These are phyloP conservation scores for Cantharis rufa DNA, from an alignment of 2,888 invertebrate genomes.

Conservation along the genomic window DNA sequence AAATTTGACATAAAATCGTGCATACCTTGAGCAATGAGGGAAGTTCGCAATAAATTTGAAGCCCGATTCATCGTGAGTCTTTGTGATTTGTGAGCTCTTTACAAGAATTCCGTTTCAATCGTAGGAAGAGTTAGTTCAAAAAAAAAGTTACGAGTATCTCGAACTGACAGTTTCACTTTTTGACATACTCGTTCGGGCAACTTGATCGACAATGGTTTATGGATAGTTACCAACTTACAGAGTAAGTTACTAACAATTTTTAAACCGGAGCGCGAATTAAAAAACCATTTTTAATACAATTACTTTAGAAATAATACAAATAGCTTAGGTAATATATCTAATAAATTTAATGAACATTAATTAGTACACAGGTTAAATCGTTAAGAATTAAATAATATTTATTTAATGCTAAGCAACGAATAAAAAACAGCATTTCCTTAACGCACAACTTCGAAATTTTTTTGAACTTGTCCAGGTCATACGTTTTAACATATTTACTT, in stretches of 20 bases:
- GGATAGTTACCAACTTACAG: background rate
- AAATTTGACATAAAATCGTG: background rate
- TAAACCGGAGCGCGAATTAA: too few species aligned
- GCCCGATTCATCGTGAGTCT: constrained; percentile 10
- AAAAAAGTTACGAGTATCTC: background rate
- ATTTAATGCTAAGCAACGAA: too few species aligned
- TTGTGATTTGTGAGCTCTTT: background rate
- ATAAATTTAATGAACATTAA: too few species aligned
- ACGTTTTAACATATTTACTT: too few species aligned
- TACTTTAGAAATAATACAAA: too few species aligned
- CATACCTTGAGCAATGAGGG: constrained; percentile 7
- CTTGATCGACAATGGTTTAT: background rate
- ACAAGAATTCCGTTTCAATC: background rate
- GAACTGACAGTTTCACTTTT: background rate
- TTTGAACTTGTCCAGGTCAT: too few species aligned
- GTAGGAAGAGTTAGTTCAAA: background rate
- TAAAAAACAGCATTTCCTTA: too few species aligned
- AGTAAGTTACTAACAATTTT: background rate
- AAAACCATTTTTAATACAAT: too few species aligned
- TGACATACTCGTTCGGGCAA: background rate
- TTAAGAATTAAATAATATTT: too few species aligned
- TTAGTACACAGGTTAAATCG: too few species aligned
- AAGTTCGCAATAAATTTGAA: constrained; percentile 2
- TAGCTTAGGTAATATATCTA: too few species aligned
- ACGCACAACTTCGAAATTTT: too few species aligned